Evolutionary conservation across 1,140 invertebrate species (phyloP).

Genomic region (Pachypeltis micranthus): DNA sequence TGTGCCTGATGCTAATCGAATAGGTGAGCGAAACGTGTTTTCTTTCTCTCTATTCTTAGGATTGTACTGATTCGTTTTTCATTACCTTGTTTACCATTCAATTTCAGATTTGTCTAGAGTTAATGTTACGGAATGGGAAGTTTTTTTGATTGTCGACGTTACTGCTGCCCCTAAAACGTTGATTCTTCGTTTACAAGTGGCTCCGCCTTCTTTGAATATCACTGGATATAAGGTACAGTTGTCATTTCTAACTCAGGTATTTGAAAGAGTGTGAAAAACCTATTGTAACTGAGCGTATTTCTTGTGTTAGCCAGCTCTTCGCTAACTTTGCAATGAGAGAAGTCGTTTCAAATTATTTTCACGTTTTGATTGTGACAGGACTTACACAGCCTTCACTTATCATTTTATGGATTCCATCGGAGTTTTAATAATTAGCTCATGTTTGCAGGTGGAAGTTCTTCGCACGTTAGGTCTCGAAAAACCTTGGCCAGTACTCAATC

Average conservation of each 20-base stretch:
- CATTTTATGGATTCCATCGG: too few relatives aligned
- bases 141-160: constrained; percentile 15
- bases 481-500: neutral
- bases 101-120: constrained; percentile 5
- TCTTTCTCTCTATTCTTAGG: constrained; percentile 6
- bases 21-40: constrained; percentile 18
- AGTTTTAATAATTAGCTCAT: too few relatives aligned
- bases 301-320: too few relatives aligned
- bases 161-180: constrained; percentile 8
- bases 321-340: too few relatives aligned
- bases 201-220: constrained; percentile 6
- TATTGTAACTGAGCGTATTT: too few relatives aligned
- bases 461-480: neutral
- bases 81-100: too few relatives aligned
- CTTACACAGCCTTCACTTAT: too few relatives aligned
- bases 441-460: neutral
- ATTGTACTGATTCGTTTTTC: too few relatives aligned
- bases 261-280: too few relatives aligned
- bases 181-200: constrained; percentile 11
- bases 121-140: constrained; percentile 11
- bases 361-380: too few relatives aligned
- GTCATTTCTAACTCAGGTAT: too few relatives aligned
- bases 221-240: constrained; percentile 3
- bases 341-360: too few relatives aligned
- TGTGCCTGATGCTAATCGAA: constrained; percentile 13